A percentile compares a stretch with the other conserved stretches of the same genome.
phyloP scores from a whole-genome alignment of 2,888 invertebrate genomes.

The Synanthedon vespiformis region DNA sequence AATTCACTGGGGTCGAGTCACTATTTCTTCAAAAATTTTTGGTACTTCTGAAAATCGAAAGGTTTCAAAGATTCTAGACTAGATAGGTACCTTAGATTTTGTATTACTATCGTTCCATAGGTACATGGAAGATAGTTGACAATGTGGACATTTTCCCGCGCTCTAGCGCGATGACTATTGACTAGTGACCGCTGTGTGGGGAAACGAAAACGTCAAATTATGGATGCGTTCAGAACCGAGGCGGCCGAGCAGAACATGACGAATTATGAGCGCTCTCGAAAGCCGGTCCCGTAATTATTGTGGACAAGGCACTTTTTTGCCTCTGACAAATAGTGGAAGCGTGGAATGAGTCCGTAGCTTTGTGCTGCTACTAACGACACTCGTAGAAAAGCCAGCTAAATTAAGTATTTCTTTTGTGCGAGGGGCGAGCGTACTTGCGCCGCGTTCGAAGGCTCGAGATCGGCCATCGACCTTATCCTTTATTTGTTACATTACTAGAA shows the following conservation, averaged over 20 bases:
- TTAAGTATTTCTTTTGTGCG: slow-evolving; percentile 67
- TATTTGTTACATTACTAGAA: slow-evolving; percentile 62
- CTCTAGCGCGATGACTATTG: slow-evolving; percentile 35
- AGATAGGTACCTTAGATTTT: too few relatives aligned
- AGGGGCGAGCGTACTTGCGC: slow-evolving; percentile 43
- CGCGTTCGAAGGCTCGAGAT: slow-evolving; percentile 40
- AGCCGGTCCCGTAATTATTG: slow-evolving; percentile 69
- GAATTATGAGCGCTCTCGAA: slow-evolving; percentile 63
- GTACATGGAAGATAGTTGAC: neutral
- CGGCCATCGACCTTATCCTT: slow-evolving; percentile 58
- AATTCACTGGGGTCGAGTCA: too few relatives aligned
- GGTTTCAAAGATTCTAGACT: neutral
- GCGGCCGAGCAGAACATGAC: slow-evolving; percentile 68
- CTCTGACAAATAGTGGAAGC: slow-evolving; percentile 67
- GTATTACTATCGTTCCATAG: too few relatives aligned
- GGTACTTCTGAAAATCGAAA: neutral
- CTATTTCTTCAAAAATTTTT: too few relatives aligned
- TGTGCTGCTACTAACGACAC: slow-evolving; percentile 66
- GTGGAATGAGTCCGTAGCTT: slow-evolving; percentile 62
- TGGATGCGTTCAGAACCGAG: slow-evolving; percentile 55
- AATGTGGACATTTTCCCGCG: slow-evolving; percentile 34
- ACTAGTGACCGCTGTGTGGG: slow-evolving; percentile 44
- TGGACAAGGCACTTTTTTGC: slow-evolving; percentile 67
- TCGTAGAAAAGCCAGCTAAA: slow-evolving; percentile 53
- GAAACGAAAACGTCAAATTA: slow-evolving; percentile 67